Percentiles rank a stretch among this genome's conserved stretches.
Evolutionary conservation across 2,888 invertebrate genomes (phyloP).

Genomic region (Uropetala carovei): DNA sequence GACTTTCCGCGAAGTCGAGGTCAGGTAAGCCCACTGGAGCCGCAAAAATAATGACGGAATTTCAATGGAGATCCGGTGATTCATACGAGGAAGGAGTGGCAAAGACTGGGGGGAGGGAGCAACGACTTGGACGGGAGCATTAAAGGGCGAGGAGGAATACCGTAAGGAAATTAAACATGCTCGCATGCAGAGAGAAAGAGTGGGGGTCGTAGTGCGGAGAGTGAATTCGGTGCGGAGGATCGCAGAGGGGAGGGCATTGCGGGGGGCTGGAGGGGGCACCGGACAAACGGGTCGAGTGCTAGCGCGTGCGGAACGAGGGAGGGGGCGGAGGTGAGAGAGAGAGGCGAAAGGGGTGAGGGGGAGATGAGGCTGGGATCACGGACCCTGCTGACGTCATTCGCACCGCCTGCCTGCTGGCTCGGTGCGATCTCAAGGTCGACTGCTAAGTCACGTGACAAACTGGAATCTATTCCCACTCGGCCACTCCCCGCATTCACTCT

Average conservation of each 20-base stretch:
- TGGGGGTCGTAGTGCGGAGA: background rate
- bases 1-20: too few relatives aligned
- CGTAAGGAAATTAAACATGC: constrained; percentile 61
- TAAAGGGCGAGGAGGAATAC: constrained; percentile 46
- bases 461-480: constrained; percentile 51
- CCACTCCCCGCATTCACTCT: background rate
- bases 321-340: constrained; percentile 1
- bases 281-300: constrained; percentile 12
- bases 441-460: constrained; percentile 60
- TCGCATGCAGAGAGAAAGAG: background rate
- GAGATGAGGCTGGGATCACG: background rate
- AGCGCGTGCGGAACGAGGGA: background rate
- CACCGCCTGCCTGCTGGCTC: constrained; percentile 72
- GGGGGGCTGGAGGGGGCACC: constrained; percentile 13
- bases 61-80: too few relatives aligned
- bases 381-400: constrained; percentile 69
- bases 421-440: constrained; percentile 66
- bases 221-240: background rate
- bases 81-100: background rate
- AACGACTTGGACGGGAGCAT: constrained; percentile 42
- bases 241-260: background rate
- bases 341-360: constrained; percentile 60
- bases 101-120: background rate
- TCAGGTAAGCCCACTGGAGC: too few relatives aligned
- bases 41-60: too few relatives aligned